phyloP scores from a whole-genome alignment of 2,113 vertebrate genomes.

The Marmota monax region DNA sequence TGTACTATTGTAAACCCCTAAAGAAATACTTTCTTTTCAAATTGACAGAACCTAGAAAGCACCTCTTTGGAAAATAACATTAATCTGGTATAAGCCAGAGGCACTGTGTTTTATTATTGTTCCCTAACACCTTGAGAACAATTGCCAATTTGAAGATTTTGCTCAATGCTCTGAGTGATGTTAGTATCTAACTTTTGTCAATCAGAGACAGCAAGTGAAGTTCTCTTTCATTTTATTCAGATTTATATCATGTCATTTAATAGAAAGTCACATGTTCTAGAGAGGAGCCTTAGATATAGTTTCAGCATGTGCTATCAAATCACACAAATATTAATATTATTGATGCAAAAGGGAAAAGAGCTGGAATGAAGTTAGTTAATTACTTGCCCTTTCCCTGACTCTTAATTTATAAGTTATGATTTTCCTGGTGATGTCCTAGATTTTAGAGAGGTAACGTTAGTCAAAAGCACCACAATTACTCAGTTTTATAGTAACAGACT shows the following conservation, averaged over 20 bases:
- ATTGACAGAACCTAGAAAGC: background rate
- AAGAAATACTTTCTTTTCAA: conserved; percentile 49
- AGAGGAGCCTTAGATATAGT: background rate
- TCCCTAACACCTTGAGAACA: background rate
- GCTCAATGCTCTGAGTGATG: conserved; percentile 3
- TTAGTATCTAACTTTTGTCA: conserved; percentile 52
- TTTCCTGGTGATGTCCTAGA: background rate
- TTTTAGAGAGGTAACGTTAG: background rate
- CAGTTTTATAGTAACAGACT: conserved; percentile 35
- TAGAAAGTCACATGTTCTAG: background rate
- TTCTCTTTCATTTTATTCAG: background rate
- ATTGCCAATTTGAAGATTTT: background rate
- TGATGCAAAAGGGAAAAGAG: background rate
- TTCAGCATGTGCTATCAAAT: background rate
- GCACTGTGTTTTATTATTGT: background rate
- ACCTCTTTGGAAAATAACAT: background rate
- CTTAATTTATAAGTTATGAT: conserved; percentile 49
- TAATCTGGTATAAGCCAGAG: background rate
- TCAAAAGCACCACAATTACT: background rate
- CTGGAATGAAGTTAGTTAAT: background rate
- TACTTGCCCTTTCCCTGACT: background rate
- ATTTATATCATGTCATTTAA: background rate
- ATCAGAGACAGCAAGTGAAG: conserved; percentile 15
- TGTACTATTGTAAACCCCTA: no score
- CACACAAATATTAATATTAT: background rate